Percentiles rank a stretch among this genome's conserved stretches.
Conservation (phyloP, 2,797 vertebrate species). For the Buphagus erythrorhynchus region DNA sequence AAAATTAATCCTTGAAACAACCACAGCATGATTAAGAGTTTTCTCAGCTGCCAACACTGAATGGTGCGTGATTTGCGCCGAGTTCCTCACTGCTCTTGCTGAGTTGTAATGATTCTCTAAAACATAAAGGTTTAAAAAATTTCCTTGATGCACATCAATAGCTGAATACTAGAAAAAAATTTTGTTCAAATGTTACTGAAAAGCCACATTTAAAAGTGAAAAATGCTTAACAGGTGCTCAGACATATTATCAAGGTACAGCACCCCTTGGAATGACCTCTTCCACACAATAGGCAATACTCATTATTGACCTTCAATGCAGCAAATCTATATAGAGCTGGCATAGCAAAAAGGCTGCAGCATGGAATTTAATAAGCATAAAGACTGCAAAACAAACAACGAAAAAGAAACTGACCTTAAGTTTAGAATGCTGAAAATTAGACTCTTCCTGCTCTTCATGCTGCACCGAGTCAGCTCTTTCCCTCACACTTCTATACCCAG, state of each 20-base stretch:
- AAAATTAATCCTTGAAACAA: background rate
- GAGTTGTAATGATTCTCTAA: background rate
- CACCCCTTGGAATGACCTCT: background rate
- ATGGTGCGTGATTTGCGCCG: background rate
- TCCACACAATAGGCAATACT: background rate
- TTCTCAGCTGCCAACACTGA: background rate
- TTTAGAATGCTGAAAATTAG: conserved; percentile 76
- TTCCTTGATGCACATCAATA: background rate
- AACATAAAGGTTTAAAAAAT: background rate
- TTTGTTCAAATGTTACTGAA: background rate
- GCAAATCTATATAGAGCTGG: background rate
- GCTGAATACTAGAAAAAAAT: background rate
- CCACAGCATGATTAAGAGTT: background rate
- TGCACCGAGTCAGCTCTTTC: conserved; percentile 73
- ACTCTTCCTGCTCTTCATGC: conserved; percentile 73
- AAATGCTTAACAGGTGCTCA: background rate
- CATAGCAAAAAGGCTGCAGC: background rate
- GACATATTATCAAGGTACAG: background rate
- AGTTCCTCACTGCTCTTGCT: background rate
- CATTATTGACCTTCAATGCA: conserved; percentile 31
- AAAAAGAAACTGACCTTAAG: conserved; percentile 75
- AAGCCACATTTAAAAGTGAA: background rate
- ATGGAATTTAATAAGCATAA: background rate
- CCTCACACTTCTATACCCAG: conserved; percentile 82
- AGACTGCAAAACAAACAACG: background rate